phyloP scores from a whole-genome alignment of 1,140 invertebrate species.

The Acyrthosiphon pisum region DNA sequence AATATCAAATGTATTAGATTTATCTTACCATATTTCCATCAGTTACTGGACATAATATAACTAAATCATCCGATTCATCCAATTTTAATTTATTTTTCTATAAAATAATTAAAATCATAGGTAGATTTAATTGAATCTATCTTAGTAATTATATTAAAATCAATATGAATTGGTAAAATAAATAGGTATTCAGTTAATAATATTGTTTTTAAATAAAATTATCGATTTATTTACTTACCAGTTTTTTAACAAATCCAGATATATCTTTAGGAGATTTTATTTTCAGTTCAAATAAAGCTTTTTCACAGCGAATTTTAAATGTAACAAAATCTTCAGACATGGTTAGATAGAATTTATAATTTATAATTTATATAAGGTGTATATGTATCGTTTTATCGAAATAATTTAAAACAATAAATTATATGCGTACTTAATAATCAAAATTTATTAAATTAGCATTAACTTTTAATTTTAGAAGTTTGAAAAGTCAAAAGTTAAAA shows the following conservation, averaged over 20 bases:
- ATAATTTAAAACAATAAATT: too few relatives aligned
- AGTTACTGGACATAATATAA: not conserved
- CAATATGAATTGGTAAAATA: not conserved
- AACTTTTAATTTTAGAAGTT: too few relatives aligned
- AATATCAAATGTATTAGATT: not conserved
- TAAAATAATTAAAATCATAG: not conserved
- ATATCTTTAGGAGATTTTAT: not conserved
- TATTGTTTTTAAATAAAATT: not conserved
- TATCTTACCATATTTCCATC: conserved; percentile 41
- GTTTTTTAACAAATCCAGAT: not conserved
- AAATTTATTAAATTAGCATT: too few relatives aligned
- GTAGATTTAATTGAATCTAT: not conserved
- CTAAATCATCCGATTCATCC: not conserved
- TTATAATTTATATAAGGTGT: too few relatives aligned
- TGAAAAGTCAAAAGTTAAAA: too few relatives aligned
- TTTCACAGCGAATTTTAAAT: not conserved
- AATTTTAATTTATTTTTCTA: conserved; percentile 23
- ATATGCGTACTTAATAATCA: too few relatives aligned
- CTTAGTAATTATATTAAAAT: not conserved
- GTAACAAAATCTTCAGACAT: not conserved
- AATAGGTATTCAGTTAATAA: not conserved
- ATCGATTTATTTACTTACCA: not conserved
- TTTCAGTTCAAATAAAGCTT: not conserved
- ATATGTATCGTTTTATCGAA: too few relatives aligned
- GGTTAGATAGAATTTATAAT: not conserved